Conservation (phyloP, 2,888 invertebrate genomes). For the Macrosoma leucophasiata region DNA sequence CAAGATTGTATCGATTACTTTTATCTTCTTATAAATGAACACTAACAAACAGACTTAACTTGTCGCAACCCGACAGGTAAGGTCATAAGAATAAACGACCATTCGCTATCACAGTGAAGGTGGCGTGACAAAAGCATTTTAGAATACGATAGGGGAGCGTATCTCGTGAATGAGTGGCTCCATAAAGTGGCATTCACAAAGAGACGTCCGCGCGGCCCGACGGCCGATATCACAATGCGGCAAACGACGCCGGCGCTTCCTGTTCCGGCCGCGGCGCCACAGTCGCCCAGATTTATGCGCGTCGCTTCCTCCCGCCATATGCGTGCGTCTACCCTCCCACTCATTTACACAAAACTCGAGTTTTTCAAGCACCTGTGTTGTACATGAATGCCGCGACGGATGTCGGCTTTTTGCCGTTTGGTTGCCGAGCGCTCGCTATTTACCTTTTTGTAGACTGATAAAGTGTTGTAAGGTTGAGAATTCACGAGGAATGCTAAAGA, state of each 20-base stretch:
- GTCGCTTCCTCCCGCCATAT: conserved; percentile 70
- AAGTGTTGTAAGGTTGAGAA: conserved; percentile 5
- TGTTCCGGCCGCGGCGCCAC: conserved; percentile 71
- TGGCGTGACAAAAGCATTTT: conserved; percentile 58
- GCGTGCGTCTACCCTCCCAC: conserved; percentile 56
- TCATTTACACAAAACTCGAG: conserved; percentile 72
- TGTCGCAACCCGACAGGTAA: conserved; percentile 21
- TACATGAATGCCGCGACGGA: conserved; percentile 46
- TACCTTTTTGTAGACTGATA: conserved; percentile 20
- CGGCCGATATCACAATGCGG: conserved; percentile 73
- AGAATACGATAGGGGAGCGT: conserved; percentile 50
- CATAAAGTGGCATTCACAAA: conserved; percentile 66
- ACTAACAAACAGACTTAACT: too few relatives aligned
- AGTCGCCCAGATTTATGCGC: conserved; percentile 70
- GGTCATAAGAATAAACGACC: conserved; percentile 26
- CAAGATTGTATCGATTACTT: too few relatives aligned
- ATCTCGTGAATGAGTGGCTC: conserved; percentile 55
- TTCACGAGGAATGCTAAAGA: too few relatives aligned
- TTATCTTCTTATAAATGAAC: too few relatives aligned
- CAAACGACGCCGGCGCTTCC: conserved; percentile 73
- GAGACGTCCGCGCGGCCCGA: conserved; percentile 65
- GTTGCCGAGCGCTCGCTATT: conserved; percentile 30
- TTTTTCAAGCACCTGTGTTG: conserved; percentile 68
- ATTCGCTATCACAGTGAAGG: conserved; percentile 50
- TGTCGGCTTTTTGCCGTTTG: conserved; percentile 42